Conservation (phyloP, 2,797 vertebrate genomes). For the Pangasius mekongensis region DNA sequence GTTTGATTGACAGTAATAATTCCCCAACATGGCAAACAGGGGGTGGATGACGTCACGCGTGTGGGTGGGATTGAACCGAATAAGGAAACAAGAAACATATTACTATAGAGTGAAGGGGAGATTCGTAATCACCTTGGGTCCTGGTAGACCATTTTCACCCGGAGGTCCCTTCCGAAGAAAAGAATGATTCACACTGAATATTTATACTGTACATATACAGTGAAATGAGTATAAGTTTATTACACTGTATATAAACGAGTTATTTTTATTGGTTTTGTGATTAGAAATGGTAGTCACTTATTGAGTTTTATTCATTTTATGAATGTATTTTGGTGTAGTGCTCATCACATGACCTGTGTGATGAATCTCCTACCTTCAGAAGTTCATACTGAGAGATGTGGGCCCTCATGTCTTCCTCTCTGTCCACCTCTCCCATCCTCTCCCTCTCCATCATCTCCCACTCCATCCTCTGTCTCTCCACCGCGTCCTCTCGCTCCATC, state of each 20-base stretch:
- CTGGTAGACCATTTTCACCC: constrained; percentile 76
- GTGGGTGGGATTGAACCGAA: constrained; percentile 56
- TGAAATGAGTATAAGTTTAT: no score
- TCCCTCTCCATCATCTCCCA: constrained; percentile 63
- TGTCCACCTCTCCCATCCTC: constrained; percentile 53
- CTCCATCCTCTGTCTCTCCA: constrained; percentile 52
- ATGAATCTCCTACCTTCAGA: constrained; percentile 71
- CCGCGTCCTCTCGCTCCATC: constrained; percentile 34
- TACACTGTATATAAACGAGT: background rate
- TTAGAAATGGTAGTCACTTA: background rate
- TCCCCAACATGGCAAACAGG: constrained; percentile 48
- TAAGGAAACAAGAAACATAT: constrained; percentile 31
- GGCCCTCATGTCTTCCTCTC: constrained; percentile 49
- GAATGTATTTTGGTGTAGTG: background rate
- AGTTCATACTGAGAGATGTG: constrained; percentile 65
- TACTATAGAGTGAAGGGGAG: constrained; percentile 13
- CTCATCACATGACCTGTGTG: background rate
- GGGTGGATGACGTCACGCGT: constrained; percentile 53
- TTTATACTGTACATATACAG: no score
- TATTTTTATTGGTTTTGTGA: background rate
- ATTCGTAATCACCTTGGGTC: constrained; percentile 76
- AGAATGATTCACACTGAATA: background rate
- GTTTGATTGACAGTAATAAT: constrained; percentile 67
- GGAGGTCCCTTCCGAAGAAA: constrained; percentile 75
- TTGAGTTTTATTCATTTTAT: background rate